Base-by-base conservation (phyloP, 2,888 invertebrate species). In the Amaurobius ferox region DNA sequence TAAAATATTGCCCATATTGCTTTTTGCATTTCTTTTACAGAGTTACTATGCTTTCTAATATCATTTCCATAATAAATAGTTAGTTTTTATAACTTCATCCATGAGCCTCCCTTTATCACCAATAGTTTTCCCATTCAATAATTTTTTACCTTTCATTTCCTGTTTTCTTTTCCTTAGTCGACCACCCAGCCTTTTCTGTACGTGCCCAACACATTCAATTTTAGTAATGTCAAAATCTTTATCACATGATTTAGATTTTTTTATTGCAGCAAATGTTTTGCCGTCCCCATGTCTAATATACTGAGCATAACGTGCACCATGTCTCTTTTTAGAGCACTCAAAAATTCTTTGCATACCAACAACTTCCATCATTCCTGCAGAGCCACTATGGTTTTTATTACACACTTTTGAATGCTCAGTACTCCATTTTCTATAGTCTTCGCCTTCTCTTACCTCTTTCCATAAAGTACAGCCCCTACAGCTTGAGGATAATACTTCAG, bases 291-390 rank as follows among this genome's bases (percentile, higher is more conserved):
- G 67, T 9, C 67, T 67, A 23, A 78, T 70, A 29, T 70, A 78
- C 13, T 39, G n/a, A 0, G 26, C 40, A 61, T 70, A 78, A 6
- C 32, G 35, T 0, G 3, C 19, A 11, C 26, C n/a, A 26, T 16
- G 6, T 16, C 28, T 26, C 3, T 3, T 9, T 5, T 28, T 3
- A 0, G 70, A 70, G 0, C 70, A 9, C 5, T 9, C 3, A 48
- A 67, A 77, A 19, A 67, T 77, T 48, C 48, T 48, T 19, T 67
- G 48, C 40, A 29, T 70, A 6, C 70, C 70, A 0, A 61, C 64
- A 0, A 71, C 79, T 79, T 79, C 64, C 71, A 79, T 79, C 39
- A 70, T 64, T 1, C 39, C 28, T 0, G 44, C 39, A 32, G 71
- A 79, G 13, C 71, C 71, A 71, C 19, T n/a, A 19, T 61, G 62